Conservation (phyloP, 2,113 vertebrate species). For the Trichechus manatus region DNA sequence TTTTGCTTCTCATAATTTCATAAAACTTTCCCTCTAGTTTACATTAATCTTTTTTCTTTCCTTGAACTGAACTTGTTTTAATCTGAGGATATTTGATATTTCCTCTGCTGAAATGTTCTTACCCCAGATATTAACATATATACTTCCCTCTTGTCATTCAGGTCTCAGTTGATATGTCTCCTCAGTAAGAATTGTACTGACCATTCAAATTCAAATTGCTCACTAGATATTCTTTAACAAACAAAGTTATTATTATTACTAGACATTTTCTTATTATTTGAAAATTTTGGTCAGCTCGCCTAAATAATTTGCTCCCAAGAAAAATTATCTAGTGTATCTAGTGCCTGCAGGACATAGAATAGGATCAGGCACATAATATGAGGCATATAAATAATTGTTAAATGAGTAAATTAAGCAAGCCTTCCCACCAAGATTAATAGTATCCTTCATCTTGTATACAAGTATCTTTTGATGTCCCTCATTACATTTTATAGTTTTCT, state of each 20-base stretch:
- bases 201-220: not conserved
- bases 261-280: not conserved
- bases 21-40: not conserved
- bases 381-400: not conserved
- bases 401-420: not conserved
- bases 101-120: not conserved
- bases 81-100: not conserved
- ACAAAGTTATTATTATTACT: not conserved
- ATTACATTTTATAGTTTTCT: not conserved
- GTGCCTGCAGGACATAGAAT: not conserved
- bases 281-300: not conserved
- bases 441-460: not conserved
- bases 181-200: not conserved
- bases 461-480: not conserved
- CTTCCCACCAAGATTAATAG: not conserved
- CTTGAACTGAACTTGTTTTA: not conserved
- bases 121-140: not conserved
- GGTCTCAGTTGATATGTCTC: not conserved
- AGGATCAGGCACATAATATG: not conserved
- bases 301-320: not conserved
- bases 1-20: not conserved
- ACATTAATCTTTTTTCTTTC: not conserved
- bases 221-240: not conserved
- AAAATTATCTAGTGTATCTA: not conserved
- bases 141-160: not conserved